Evolutionary conservation across 2,113 vertebrate genomes (phyloP), one percentile per base, ranked within the genome.

Genomic region (Neoarius graeffei): DNA sequence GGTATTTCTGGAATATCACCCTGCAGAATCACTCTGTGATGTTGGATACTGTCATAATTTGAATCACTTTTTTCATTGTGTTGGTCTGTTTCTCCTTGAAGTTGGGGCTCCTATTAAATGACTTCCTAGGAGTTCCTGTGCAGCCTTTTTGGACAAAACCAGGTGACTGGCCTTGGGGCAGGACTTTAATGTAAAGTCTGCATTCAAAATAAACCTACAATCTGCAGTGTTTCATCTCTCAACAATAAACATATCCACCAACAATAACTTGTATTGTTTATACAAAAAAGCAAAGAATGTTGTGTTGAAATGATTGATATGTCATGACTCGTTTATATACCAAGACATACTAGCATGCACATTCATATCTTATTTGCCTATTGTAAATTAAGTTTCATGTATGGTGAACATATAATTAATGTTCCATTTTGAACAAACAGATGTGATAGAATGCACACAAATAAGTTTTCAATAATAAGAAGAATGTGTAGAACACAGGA

Each of bases 91-190:
- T 85, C 60, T 84, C 82, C 90, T 89, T 90, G 91, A 94, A 92
- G 91, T 94, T 93, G 90, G 93, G 89, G 91, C 90, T 90, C 90
- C 82, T 86, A 81, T 84, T 92, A 93, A 94, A 94, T 93, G 85
- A 94, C 92, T 94, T 93, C 93, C 93, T 93, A 90, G 42, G 42
- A 42, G 92, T 94, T 95, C 92, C 92, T 93, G 92, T 92, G 92
- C 87, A 94, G 92, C 92, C 90, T 89, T 92, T 89, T 81, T 81
- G 35, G 48, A 56, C 91, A 86, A 92, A 94, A 93, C 89, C 93
- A 94, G 94, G 93, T 94, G 93, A 94, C 91, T 93, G 86, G 90
- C 93, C 94, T 92, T 91, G 60, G 50, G 93, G 93, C 88, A 57
- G 90, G 90, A 88, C 92, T 94, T 93, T 87, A 91, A 92, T 81